phyloP scores from a whole-genome alignment of 2,888 invertebrate species.

The Eudasyphora cyanicolor region DNA sequence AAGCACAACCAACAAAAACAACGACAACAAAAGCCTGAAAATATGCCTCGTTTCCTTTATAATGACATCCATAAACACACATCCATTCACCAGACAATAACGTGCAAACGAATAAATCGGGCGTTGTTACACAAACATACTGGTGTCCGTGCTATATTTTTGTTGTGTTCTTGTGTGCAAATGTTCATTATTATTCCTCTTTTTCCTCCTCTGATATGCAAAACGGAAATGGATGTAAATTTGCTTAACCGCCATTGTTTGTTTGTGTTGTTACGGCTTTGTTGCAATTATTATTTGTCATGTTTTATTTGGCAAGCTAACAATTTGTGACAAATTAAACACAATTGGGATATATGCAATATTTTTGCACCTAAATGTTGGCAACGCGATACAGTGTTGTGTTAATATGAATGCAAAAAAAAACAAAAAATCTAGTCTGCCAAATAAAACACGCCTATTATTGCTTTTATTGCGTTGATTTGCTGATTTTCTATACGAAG shows the following conservation, averaged over 20 bases:
- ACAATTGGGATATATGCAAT: no score
- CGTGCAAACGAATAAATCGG: neutral
- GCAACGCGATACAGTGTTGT: no score
- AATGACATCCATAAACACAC: neutral
- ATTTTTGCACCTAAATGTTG: no score
- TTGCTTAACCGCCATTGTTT: slow-evolving; percentile 41
- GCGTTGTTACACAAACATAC: neutral
- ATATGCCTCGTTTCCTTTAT: slow-evolving; percentile 28
- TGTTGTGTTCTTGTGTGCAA: neutral
- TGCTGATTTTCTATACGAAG: slow-evolving; percentile 15
- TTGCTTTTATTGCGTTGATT: slow-evolving; percentile 29
- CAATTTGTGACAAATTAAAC: no score
- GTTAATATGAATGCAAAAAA: no score
- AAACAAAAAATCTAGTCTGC: no score
- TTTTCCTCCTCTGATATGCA: slow-evolving; percentile 14
- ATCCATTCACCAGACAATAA: neutral
- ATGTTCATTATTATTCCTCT: neutral
- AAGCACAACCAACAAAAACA: slow-evolving; percentile 14
- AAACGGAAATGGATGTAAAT: slow-evolving; percentile 58
- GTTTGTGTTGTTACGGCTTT: slow-evolving; percentile 7
- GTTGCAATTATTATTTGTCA: slow-evolving; percentile 11
- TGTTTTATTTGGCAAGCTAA: no score
- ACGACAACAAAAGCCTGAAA: slow-evolving; percentile 23
- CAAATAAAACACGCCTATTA: no score
- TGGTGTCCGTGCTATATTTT: neutral